These are phyloP conservation scores for Schizopygopsis malacanthus DNA, from an alignment of 2,797 vertebrate species.

Conservation along the genomic window DNA sequence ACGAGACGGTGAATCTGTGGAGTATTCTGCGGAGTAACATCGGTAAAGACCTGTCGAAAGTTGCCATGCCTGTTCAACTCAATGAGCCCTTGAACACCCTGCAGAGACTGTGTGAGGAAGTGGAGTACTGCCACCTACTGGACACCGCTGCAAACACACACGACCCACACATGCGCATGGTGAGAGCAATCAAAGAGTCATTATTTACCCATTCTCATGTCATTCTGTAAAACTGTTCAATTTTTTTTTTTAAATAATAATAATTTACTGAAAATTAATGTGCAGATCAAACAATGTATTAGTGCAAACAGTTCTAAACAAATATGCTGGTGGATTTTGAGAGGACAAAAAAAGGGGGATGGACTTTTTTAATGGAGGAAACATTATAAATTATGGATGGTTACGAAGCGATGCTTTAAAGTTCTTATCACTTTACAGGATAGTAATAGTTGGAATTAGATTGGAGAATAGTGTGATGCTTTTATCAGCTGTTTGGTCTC, in stretches of 20 bases:
- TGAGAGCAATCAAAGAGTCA: slow-evolving; percentile 64
- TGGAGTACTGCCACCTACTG: slow-evolving; percentile 94
- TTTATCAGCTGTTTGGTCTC: not conserved
- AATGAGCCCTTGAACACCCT: slow-evolving; percentile 95
- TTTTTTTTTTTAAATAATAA: too few species aligned
- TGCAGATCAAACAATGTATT: too few species aligned
- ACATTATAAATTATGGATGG: too few species aligned
- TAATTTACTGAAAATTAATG: not conserved
- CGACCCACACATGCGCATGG: slow-evolving; percentile 89
- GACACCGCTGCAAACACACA: slow-evolving; percentile 83
- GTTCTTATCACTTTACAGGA: not conserved
- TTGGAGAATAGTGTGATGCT: not conserved
- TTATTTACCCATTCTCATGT: not conserved
- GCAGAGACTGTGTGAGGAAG: slow-evolving; percentile 93
- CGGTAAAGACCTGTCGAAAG: slow-evolving; percentile 97
- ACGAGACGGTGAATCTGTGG: slow-evolving; percentile 91
- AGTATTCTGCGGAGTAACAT: slow-evolving; percentile 97
- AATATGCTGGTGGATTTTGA: too few species aligned
- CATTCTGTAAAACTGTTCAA: not conserved
- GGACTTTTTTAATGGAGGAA: too few species aligned
- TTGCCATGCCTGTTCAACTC: slow-evolving; percentile 95
- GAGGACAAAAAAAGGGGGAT: too few species aligned
- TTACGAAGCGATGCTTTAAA: too few species aligned
- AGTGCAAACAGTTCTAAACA: too few species aligned
- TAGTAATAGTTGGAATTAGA: not conserved